Evolutionary conservation across 2,888 invertebrate genomes (phyloP).

Genomic region (Tetragnatha montana): DNA sequence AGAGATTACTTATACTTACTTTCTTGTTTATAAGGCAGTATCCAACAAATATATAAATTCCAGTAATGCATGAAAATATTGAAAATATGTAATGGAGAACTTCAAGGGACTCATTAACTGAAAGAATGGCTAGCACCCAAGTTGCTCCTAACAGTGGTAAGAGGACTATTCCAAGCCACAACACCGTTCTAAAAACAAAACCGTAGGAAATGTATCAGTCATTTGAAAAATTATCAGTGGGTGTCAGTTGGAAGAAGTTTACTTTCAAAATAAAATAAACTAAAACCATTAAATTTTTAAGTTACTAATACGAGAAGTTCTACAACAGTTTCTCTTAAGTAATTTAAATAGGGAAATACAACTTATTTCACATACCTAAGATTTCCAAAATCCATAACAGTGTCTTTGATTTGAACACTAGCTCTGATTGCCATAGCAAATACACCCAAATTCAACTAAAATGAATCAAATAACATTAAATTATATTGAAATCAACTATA

Average conservation of each 20-base stretch:
- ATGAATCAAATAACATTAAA: not conserved
- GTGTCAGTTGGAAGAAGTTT: too few species aligned
- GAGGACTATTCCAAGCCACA: conserved; percentile 91
- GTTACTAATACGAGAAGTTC: too few species aligned
- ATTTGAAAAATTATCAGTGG: too few species aligned
- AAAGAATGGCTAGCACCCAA: conserved; percentile 89
- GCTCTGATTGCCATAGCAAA: conserved; percentile 91
- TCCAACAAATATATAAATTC: conserved; percentile 88
- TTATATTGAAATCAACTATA: too few species aligned
- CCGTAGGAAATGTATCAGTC: too few species aligned
- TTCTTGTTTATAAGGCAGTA: conserved; percentile 91
- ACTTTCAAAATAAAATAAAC: too few species aligned
- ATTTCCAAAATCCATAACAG: conserved; percentile 90
- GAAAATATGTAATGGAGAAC: conserved; percentile 87
- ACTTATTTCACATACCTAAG: conserved; percentile 79
- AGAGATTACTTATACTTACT: conserved; percentile 77
- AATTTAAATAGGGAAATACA: not conserved
- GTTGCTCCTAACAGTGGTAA: conserved; percentile 88
- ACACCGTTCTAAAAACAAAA: conserved; percentile 81
- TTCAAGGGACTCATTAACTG: conserved; percentile 85
- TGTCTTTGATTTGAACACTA: conserved; percentile 92
- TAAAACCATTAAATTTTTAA: too few species aligned
- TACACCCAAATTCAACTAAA: conserved; percentile 82
- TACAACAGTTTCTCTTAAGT: too few species aligned
- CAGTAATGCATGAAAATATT: conserved; percentile 85